Base-by-base conservation (phyloP, 2,113 vertebrate species). In the Glaucomys volans region DNA sequence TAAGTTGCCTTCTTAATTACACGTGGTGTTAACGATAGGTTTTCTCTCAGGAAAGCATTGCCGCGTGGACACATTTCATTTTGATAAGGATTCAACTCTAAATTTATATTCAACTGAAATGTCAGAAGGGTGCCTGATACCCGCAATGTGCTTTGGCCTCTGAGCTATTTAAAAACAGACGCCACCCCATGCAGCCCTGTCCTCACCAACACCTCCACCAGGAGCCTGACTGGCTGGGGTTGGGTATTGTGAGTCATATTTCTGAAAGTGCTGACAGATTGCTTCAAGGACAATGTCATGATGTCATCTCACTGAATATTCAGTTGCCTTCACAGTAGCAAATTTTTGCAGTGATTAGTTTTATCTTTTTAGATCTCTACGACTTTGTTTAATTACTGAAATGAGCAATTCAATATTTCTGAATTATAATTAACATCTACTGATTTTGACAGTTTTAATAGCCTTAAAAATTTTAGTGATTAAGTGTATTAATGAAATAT, bases 181-280 rank as follows among this genome's bases (percentile, higher is more conserved):
- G 76, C 90, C 91, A 84, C 42, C 59, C 24, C 4, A 12, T 12
- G 9, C 8, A 79, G 52, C 40, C 66, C 42, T 79, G 50, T 85
- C 82, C 76, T 80, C 40, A 52, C 30, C 35, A 59, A 57, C 69
- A 75, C 50, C 71, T 81, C 81, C 81, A 44, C 37, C 57, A 77
- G 62, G 57, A 93, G 71, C 67, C 37, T 42, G 22, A 32, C 76
- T 93, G 62, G 69, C 50, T 47, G 42, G 86, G 0, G 2, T 62
- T 32, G 50, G 79, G 80, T 66, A 40, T 2, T 40, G 13, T 2
- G 4, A 77, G 59, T 47, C 76, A 52, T 72, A 62, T 91, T 96
- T 97, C 44, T 84, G 79, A 85, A 95, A 90, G 82, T 1, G 30
- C 77, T 88, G 86, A 95, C 91, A 95, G 85, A 84, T 24, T 57